Percentiles rank a stretch among this genome's conserved stretches.
phyloP scores from a whole-genome alignment of 2,888 invertebrate species.

The Protodeltote pygarga region DNA sequence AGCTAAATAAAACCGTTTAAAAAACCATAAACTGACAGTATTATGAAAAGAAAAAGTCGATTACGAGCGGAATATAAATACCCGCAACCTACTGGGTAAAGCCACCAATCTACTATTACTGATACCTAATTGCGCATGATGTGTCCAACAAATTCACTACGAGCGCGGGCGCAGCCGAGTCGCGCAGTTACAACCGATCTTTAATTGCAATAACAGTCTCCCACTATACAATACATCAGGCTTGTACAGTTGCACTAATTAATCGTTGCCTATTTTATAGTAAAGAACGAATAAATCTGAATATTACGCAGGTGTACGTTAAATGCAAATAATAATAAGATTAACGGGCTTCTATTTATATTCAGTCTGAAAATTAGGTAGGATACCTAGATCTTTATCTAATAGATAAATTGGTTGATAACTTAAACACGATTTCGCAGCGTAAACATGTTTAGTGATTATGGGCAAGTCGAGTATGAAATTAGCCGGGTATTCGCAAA shows the following conservation, averaged over 20 bases:
- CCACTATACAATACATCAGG: constrained; percentile 32
- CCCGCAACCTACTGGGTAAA: no score
- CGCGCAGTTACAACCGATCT: constrained; percentile 18
- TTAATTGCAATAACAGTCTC: constrained; percentile 43
- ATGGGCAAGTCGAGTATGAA: no score
- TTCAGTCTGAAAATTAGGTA: constrained; percentile 16
- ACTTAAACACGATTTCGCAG: no score
- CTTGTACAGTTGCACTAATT: constrained; percentile 17
- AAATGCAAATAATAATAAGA: constrained; percentile 25
- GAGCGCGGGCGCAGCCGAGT: constrained; percentile 20
- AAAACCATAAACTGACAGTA: no score
- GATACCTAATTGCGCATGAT: constrained; percentile 2
- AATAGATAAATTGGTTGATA: no score
- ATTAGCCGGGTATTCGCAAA: no score
- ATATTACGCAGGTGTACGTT: constrained; percentile 27
- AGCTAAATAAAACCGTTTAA: no score
- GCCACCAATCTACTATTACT: not conserved
- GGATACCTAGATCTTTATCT: no score
- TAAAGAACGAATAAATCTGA: constrained; percentile 24
- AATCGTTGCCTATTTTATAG: constrained; percentile 26
- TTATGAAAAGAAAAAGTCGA: no score
- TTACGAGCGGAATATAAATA: no score
- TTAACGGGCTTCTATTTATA: constrained; percentile 20
- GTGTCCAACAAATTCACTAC: constrained; percentile 4
- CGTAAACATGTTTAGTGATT: no score